Evolutionary conservation across 2,888 invertebrate genomes (phyloP), one percentile per base, ranked within the genome.

Genomic region (Parnassius mnemosyne): DNA sequence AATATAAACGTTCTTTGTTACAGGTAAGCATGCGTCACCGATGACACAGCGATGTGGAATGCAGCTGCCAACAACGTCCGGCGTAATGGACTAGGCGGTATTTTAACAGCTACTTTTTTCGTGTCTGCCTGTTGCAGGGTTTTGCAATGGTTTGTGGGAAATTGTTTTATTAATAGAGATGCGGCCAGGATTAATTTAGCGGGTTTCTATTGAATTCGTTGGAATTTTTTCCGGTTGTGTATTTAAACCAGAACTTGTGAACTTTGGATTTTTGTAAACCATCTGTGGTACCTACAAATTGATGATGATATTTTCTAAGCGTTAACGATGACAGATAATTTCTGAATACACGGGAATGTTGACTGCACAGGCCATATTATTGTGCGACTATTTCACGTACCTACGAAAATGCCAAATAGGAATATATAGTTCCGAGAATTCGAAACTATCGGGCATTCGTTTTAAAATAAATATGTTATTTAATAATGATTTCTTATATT

Each of bases 11-110:
- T 82, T 80, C 81, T 78, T 89, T 88, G 87, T 89, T 89, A 67
- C 89, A 89, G 89, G 89, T 89, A 89, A 73, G 71, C 66, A 66
- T 84, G 81, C 78, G 84, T 87, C 87, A 84, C 67, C 71, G 71
- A 65, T 85, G 88, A 87, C 79, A 76, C 84, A 82, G 68, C 72
- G 64, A 25, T 10, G 16, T 61, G 82, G 89, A 87, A 89, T 89
- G 88, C 49, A 49, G 49, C 83, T 65, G 66, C 60, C 65, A 66
- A 68, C 57, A 62, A 71, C 73, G 54, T 49, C 49, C 16, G 62
- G 58, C 53, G 51, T 63, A 58, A 78, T 75, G 75, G 71, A 73
- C 75, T 69, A 68, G 69, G 58, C 68, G 71, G 69, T 71, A 72
- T 74, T 73, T 69, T 65, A 66, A 69, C 67, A 61, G 49, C 56